Conservation (phyloP, 2,888 invertebrate species). For the Eulithis testata region DNA sequence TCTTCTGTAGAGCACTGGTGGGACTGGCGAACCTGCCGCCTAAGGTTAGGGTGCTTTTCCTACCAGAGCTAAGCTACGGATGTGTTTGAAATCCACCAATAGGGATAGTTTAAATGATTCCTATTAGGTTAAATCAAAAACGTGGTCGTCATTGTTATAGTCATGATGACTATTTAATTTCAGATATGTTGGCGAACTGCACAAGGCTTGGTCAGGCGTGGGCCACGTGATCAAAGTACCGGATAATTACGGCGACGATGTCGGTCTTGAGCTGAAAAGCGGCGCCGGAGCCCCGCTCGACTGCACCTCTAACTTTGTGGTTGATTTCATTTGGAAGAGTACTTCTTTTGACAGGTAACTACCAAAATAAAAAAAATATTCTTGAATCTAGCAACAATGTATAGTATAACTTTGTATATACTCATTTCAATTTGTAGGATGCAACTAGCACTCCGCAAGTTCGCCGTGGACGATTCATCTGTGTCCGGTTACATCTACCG, state of each 20-base stretch:
- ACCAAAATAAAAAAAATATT: too few species aligned
- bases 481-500: conserved; percentile 99
- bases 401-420: too few species aligned
- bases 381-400: too few species aligned
- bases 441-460: conserved; percentile 96
- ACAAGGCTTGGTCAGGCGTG: conserved; percentile 98
- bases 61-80: too few species aligned
- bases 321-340: conserved; percentile 99
- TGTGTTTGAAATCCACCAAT: too few species aligned
- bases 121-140: too few species aligned
- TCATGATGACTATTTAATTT: too few species aligned
- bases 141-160: too few species aligned
- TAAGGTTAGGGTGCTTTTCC: too few species aligned
- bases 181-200: conserved; percentile 94
- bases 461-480: conserved; percentile 97
- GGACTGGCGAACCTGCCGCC: too few species aligned
- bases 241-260: conserved; percentile 98
- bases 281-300: conserved; percentile 96
- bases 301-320: conserved; percentile 97
- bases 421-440: conserved; percentile 85
- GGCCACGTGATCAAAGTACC: conserved; percentile 99
- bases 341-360: conserved; percentile 60
- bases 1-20: too few species aligned
- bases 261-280: conserved; percentile 97
- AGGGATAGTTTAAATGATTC: too few species aligned